Evolutionary conservation across 2,113 vertebrate genomes (phyloP).

Genomic region (Buteo buteo): DNA sequence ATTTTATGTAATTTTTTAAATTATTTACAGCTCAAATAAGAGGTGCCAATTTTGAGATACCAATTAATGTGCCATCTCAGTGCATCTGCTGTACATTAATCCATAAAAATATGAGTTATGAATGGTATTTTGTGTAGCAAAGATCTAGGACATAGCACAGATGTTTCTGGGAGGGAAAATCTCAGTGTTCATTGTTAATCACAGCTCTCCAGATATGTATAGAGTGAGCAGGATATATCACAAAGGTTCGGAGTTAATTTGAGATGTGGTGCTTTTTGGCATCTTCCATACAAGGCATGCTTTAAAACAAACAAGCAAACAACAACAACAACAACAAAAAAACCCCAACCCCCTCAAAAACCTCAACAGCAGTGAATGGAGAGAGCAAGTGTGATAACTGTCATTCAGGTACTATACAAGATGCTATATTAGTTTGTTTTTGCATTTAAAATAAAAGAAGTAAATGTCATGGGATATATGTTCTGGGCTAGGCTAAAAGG

Average conservation of each 20-base stretch:
- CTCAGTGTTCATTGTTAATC: background rate
- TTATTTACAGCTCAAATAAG: background rate
- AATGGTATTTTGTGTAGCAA: background rate
- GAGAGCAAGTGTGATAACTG: background rate
- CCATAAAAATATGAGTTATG: background rate
- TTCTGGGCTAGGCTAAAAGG: background rate
- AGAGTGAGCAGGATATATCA: background rate
- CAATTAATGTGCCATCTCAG: background rate
- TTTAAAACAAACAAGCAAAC: background rate
- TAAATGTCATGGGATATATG: background rate
- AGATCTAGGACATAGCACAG: slow-evolving; percentile 7
- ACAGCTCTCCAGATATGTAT: background rate
- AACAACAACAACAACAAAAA: background rate
- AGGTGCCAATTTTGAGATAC: background rate
- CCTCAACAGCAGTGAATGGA: background rate
- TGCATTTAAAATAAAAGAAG: background rate
- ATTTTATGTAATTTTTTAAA: background rate
- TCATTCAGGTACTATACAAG: background rate
- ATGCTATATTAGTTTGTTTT: background rate
- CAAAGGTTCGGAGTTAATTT: background rate
- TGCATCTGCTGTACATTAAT: background rate
- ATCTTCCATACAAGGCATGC: background rate
- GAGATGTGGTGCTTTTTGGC: background rate
- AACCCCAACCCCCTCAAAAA: background rate
- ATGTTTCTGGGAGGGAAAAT: background rate